A percentile compares a stretch with the other conserved stretches of the same genome.
Conservation (phyloP, 2,113 vertebrate genomes). For the Solenodon paradoxus region DNA sequence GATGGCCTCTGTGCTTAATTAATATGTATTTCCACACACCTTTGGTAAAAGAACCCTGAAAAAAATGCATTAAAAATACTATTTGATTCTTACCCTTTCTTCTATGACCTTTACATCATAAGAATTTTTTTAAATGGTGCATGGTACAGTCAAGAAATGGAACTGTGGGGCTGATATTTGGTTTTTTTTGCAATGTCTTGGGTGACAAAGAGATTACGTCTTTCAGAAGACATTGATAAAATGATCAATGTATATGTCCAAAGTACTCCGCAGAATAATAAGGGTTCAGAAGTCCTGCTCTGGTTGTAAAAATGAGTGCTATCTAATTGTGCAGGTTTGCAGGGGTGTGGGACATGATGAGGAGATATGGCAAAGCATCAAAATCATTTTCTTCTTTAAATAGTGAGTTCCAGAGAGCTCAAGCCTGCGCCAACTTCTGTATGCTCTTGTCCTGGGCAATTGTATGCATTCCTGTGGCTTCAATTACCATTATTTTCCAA, state of each 20-base stretch:
- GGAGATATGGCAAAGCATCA: not conserved
- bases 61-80: conserved; percentile 38
- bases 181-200: conserved; percentile 24
- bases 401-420: not conserved
- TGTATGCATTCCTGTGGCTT: not conserved
- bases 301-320: not conserved
- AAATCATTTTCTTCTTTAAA: conserved; percentile 9
- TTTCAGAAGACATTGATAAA: not conserved
- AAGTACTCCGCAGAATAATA: not conserved
- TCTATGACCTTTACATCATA: not conserved
- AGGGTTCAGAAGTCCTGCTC: not conserved
- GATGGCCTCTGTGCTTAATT: not conserved
- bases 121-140: not conserved
- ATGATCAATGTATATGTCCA: not conserved
- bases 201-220: not conserved
- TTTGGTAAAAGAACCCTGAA: not conserved
- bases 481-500: not conserved
- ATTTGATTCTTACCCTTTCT: conserved; percentile 19
- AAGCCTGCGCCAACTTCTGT: not conserved
- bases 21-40: not conserved
- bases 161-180: not conserved
- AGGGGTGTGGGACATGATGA: not conserved
- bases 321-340: not conserved
- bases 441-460: not conserved
- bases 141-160: not conserved